Evolutionary conservation across 2,888 invertebrate genomes (phyloP), one percentile per base, ranked within the genome.

Genomic region (Caenorhabditis sp.): DNA sequence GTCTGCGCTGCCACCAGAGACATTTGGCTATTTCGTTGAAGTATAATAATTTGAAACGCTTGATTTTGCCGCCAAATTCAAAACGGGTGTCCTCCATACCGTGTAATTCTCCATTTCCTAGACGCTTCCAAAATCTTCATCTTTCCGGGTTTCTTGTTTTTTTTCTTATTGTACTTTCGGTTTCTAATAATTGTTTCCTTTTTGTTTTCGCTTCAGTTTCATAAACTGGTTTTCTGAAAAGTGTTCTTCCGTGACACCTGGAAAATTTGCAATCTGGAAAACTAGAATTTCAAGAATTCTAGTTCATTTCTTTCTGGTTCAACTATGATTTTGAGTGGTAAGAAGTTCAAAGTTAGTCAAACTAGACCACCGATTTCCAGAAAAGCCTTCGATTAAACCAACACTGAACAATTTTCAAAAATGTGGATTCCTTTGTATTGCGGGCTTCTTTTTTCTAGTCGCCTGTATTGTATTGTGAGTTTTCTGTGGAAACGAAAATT

Each of bases 21-120:
- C 77, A 3, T 77, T 41, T n/a, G 77, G 77, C 14, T 77, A 77
- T 41, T 63, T 77, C 49, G 77, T 77, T 41, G 77, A 77, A 54
- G 59, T 70, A 12, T 77, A 59, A 63, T 41, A 22, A 28, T 12
- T 14, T 22, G 5, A 2, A 51, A 22, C 38, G 19, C n/a, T 22
- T 54, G 2, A 19, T 12, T 31, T 61, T 24, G 41, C 61, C 59
- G 6, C 22, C 47, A 14, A 54, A 19, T 24, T 24, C 24, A 47
- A 58, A 58, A 44, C 63, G 63, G 63, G 63, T 63, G 63, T 38
- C 26, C 12, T 63, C 44, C 16, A n/a, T n/a, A n/a, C n/a, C 63
- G 63, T 63, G 63, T 63, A 63, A 63, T 63, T 63, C 26, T 38
- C 59, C 63, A 28, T 63, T 26, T 63, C 41, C 63, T 66, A 66